Evolutionary conservation across 2,797 vertebrate genomes (phyloP).

Genomic region (Argyrosomus regius): DNA sequence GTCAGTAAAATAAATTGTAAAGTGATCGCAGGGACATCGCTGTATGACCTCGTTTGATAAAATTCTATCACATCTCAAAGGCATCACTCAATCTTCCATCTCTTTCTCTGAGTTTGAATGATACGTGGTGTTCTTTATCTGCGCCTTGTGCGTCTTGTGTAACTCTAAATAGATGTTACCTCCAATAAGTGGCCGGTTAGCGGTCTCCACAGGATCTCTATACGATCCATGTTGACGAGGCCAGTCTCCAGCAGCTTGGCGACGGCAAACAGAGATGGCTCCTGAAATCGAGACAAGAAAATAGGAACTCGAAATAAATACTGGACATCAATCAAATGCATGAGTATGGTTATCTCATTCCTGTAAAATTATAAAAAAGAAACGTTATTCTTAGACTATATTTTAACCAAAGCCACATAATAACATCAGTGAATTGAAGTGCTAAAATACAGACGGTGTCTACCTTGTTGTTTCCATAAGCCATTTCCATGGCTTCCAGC

Average conservation of each 20-base stretch:
- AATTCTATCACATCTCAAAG: neutral
- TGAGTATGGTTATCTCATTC: neutral
- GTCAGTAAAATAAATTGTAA: neutral
- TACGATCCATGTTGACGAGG: constrained; percentile 98
- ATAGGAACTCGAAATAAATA: neutral
- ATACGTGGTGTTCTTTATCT: neutral
- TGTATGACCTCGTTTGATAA: neutral
- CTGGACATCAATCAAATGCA: neutral
- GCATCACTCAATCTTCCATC: neutral
- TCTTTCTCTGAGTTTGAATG: neutral
- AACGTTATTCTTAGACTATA: neutral
- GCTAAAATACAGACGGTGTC: neutral
- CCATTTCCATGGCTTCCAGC: constrained; percentile 99
- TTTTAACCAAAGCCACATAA: neutral
- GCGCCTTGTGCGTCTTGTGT: neutral
- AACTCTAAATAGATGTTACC: constrained; percentile 83
- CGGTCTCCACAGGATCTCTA: constrained; percentile 98
- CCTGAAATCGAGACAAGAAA: constrained; percentile 79
- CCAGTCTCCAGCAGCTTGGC: constrained; percentile 98
- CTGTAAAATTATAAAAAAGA: neutral
- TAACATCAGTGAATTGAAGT: neutral
- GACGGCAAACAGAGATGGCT: constrained; percentile 98
- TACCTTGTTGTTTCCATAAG: constrained; percentile 98
- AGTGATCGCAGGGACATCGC: neutral
- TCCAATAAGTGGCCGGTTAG: constrained; percentile 96